Conservation (phyloP, 37 sponge, comb jelly and placozoan genomes). For the Haliclona indistincta region DNA sequence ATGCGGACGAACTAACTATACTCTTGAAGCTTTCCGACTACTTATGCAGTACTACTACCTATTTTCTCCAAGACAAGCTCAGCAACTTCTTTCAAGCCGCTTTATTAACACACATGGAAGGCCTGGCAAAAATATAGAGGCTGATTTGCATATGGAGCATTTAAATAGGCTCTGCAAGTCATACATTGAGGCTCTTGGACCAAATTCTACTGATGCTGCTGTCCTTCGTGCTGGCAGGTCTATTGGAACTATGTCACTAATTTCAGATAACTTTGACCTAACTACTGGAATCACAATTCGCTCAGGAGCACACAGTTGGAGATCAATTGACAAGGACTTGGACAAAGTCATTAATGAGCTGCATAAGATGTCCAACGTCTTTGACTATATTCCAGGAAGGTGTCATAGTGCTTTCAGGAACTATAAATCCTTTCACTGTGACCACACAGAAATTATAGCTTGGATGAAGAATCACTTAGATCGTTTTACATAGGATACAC, state of each 20-base stretch:
- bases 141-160: constrained; percentile 43
- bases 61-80: constrained; percentile 3
- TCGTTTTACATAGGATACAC: too few relatives aligned
- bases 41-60: background rate
- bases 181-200: constrained; percentile 18
- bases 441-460: too few relatives aligned
- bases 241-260: too few relatives aligned
- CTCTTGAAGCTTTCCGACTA: constrained; percentile 16
- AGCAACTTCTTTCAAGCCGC: constrained; percentile 19
- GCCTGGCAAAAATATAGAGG: constrained; percentile 19
- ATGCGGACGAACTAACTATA: constrained; percentile 5
- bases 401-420: too few relatives aligned
- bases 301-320: background rate
- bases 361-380: background rate
- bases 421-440: too few relatives aligned
- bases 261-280: background rate
- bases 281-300: background rate
- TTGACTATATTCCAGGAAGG: too few relatives aligned
- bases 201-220: constrained; percentile 17
- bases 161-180: constrained; percentile 19
- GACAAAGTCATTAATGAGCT: background rate
- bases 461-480: too few relatives aligned
- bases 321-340: background rate
- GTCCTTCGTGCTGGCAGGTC: background rate
- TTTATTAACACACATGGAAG: constrained; percentile 30